phyloP scores from a whole-genome alignment of 2,888 invertebrate species.

The Drosophila anomalipes region DNA sequence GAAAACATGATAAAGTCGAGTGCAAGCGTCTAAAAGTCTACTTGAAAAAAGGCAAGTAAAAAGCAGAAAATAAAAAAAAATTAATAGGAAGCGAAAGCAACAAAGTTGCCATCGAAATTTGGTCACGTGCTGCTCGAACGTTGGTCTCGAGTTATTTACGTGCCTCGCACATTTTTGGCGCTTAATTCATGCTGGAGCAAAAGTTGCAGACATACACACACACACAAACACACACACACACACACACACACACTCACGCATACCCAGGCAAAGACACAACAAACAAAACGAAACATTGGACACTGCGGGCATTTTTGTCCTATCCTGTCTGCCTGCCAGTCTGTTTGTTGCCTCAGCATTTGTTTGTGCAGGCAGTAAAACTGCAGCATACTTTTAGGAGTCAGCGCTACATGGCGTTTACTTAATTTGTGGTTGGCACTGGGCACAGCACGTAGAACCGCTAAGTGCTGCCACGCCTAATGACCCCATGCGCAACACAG shows the following conservation, averaged over 20 bases:
- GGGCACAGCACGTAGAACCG: constrained; percentile 61
- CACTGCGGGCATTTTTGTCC: constrained; percentile 51
- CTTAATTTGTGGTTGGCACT: constrained; percentile 70
- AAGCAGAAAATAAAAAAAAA: not conserved
- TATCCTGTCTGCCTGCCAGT: constrained; percentile 14
- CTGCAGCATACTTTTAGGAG: constrained; percentile 58
- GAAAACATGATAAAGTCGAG: constrained; percentile 72
- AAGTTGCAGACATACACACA: constrained; percentile 50
- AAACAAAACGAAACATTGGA: constrained; percentile 28
- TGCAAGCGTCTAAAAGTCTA: constrained; percentile 41
- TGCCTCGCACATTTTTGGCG: constrained; percentile 76
- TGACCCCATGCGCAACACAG: constrained; percentile 46
- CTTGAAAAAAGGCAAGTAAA: not conserved
- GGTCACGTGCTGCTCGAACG: constrained; percentile 68
- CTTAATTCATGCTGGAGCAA: constrained; percentile 60
- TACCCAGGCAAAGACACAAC: constrained; percentile 20
- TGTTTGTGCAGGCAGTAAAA: constrained; percentile 59
- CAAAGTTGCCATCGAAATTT: constrained; percentile 75
- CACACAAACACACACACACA: not conserved
- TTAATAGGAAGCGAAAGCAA: constrained; percentile 23
- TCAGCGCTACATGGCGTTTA: constrained; percentile 54
- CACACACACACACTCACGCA: not conserved
- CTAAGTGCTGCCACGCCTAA: constrained; percentile 68
- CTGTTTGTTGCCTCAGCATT: constrained; percentile 63
- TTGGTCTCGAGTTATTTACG: constrained; percentile 71